Percentiles rank a stretch among this genome's conserved stretches.
Conservation (phyloP, 2,797 vertebrate genomes). For the Acropternis orthonyx region DNA sequence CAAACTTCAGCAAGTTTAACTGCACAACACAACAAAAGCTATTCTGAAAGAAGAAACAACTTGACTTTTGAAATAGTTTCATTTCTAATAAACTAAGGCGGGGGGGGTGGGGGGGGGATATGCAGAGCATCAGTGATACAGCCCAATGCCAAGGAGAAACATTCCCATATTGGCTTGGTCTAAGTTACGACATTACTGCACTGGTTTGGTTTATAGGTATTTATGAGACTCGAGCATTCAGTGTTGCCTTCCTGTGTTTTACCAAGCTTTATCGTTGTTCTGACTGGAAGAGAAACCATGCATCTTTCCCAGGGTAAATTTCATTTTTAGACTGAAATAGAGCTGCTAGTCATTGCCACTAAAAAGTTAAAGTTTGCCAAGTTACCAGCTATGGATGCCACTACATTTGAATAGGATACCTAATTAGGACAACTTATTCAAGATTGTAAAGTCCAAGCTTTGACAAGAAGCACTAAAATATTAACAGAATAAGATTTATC, state of each 20-base stretch:
- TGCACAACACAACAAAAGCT: not conserved
- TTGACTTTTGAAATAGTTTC: not conserved
- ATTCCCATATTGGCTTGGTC: fast-evolving
- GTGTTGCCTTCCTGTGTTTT: not conserved
- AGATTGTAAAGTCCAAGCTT: not conserved
- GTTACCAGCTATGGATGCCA: not conserved
- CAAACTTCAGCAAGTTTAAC: not conserved
- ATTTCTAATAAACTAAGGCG: not conserved
- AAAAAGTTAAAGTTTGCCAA: not conserved
- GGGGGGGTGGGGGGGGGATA: fast-evolving
- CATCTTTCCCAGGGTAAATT: not conserved
- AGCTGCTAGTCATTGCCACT: not conserved
- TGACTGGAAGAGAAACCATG: not conserved
- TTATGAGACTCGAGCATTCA: not conserved
- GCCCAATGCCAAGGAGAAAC: not conserved
- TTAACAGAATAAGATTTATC: not conserved
- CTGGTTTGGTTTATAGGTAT: not conserved
- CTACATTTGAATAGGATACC: not conserved
- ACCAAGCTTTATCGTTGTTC: not conserved
- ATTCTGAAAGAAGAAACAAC: not conserved
- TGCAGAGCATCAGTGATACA: not conserved
- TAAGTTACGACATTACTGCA: not conserved
- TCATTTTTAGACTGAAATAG: not conserved
- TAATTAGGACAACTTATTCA: not conserved
- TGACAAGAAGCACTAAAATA: not conserved